Percentiles rank a stretch among this genome's conserved stretches.
phyloP scores from a whole-genome alignment of 2,888 invertebrate species.

The Polyommatus icarus region DNA sequence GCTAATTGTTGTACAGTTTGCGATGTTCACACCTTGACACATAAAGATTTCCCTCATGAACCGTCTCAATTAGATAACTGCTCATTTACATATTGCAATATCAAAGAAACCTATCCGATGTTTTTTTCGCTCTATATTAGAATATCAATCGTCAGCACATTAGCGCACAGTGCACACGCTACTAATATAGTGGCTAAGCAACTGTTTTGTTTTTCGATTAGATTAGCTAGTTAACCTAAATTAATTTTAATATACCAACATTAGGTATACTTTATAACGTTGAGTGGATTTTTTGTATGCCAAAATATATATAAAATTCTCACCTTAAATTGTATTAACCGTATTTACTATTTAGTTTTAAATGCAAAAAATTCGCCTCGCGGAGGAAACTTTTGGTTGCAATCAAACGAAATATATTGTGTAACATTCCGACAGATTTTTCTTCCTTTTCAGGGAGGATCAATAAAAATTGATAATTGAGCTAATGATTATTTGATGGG shows the following conservation, averaged over 20 bases:
- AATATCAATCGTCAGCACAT: too few relatives aligned
- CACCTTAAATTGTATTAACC: not conserved
- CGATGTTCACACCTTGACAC: constrained; percentile 28
- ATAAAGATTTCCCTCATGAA: constrained; percentile 26
- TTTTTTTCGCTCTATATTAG: not conserved
- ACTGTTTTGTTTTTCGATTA: too few relatives aligned
- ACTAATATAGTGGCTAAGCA: too few relatives aligned
- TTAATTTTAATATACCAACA: too few relatives aligned
- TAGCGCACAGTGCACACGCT: too few relatives aligned
- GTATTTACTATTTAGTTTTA: not conserved
- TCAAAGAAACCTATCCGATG: not conserved
- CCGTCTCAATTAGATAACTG: constrained; percentile 7
- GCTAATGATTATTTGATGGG: constrained; percentile 10
- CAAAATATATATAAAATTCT: not conserved
- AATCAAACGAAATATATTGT: not conserved
- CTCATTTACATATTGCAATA: constrained; percentile 1
- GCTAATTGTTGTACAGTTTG: constrained; percentile 8
- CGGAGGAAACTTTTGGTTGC: not conserved
- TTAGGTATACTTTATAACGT: too few relatives aligned
- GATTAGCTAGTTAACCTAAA: too few relatives aligned
- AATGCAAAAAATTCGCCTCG: not conserved
- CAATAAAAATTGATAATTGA: constrained; percentile 4
- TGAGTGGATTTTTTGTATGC: not conserved
- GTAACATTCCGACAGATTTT: not conserved
- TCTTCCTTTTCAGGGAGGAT: not conserved